Evolutionary conservation across 2,113 vertebrate genomes (phyloP).

Genomic region (Campylomormyrus numenius): DNA sequence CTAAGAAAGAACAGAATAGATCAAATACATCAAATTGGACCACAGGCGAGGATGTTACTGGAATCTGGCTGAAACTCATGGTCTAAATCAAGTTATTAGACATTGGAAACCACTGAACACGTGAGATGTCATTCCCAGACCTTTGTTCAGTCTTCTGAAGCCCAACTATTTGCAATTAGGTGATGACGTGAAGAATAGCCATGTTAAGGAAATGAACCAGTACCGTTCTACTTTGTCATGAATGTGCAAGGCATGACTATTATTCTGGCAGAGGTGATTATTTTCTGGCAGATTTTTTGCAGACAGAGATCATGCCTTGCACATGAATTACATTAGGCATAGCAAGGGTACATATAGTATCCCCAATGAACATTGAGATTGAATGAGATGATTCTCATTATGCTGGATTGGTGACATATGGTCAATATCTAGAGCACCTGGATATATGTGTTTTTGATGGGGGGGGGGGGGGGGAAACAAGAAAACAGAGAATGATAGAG

Average conservation of each 20-base stretch:
- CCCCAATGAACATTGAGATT: neutral
- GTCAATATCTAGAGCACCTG: constrained; percentile 12
- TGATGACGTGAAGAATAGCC: neutral
- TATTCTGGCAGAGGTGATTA: neutral
- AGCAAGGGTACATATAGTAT: neutral
- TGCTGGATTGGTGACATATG: constrained; percentile 6
- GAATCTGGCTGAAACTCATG: neutral
- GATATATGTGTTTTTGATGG: constrained; percentile 7
- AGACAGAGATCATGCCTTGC: neutral
- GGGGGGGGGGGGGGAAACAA: neutral
- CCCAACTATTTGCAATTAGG: neutral
- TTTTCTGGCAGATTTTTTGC: neutral
- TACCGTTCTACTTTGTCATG: neutral
- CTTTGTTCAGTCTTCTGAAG: neutral
- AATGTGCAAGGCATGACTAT: neutral
- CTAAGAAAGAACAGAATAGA: neutral
- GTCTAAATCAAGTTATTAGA: constrained; percentile 3
- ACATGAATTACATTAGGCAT: neutral
- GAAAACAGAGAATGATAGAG: neutral
- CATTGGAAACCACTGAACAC: neutral
- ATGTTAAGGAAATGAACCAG: neutral
- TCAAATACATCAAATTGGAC: neutral
- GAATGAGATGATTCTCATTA: neutral
- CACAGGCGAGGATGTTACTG: neutral
- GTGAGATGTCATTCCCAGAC: neutral